Evolutionary conservation across 2,113 vertebrate genomes (phyloP).

Genomic region (Choloepus hoffmanni): DNA sequence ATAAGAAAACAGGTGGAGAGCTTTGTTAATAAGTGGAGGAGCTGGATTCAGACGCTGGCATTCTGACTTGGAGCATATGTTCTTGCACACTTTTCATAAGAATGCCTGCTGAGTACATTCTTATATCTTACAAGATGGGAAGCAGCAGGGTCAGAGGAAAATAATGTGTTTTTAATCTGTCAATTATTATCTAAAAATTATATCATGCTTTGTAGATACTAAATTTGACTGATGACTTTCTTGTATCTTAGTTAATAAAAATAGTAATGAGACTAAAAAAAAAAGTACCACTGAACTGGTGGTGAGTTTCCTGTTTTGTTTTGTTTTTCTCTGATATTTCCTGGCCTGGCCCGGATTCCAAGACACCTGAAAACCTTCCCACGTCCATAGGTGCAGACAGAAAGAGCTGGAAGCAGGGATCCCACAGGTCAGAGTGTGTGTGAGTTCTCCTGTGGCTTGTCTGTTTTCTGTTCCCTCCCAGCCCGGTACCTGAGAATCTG

Average conservation of each 20-base stretch:
- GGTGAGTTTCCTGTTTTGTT: too few species aligned
- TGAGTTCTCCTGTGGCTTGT: too few species aligned
- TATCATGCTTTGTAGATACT: neutral
- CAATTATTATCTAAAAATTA: constrained; percentile 15
- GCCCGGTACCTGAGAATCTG: too few species aligned
- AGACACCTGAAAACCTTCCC: too few species aligned
- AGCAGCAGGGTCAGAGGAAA: neutral
- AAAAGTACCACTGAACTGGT: too few species aligned
- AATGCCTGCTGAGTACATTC: neutral
- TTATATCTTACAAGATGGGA: neutral
- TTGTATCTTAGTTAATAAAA: neutral
- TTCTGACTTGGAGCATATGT: neutral
- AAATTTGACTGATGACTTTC: neutral
- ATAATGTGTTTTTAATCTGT: neutral
- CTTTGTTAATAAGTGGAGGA: neutral
- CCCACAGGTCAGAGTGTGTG: too few species aligned
- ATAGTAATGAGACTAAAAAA: neutral
- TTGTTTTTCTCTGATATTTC: too few species aligned
- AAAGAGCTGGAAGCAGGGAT: too few species aligned
- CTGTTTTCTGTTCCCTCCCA: too few species aligned
- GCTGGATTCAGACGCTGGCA: neutral
- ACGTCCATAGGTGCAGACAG: too few species aligned
- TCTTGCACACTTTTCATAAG: neutral
- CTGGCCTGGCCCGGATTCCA: too few species aligned
- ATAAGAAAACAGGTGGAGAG: neutral